phyloP scores from a whole-genome alignment of 2,113 vertebrate species.

The Leucoraja erinaceus region DNA sequence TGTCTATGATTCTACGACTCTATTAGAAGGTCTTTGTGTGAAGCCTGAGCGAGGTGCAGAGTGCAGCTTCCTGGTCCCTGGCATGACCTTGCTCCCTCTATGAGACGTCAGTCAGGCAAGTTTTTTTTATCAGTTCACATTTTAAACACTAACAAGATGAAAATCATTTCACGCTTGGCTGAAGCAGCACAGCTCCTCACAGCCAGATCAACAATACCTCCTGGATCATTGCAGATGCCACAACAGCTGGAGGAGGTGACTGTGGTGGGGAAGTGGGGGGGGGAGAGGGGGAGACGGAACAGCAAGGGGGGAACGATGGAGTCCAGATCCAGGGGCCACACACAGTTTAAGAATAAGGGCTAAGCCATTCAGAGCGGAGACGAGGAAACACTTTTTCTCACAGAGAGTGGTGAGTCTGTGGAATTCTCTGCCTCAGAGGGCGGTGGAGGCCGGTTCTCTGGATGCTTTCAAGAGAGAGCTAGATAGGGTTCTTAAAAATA shows the following conservation, averaged over 20 bases:
- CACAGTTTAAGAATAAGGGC: too few species aligned
- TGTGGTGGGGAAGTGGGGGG: not conserved
- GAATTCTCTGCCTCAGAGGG: too few species aligned
- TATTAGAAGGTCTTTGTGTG: constrained; percentile 4
- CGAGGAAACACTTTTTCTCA: too few species aligned
- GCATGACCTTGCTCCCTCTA: not conserved
- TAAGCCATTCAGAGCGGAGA: too few species aligned
- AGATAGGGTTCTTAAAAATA: too few species aligned
- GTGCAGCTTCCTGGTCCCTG: not conserved
- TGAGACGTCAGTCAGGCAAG: constrained; percentile 7
- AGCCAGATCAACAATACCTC: constrained; percentile 7
- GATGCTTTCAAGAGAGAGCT: too few species aligned
- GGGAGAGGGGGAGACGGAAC: not conserved
- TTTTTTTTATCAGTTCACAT: constrained; percentile 1
- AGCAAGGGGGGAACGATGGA: too few species aligned
- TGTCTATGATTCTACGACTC: too few species aligned
- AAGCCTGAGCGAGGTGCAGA: not conserved
- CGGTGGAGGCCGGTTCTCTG: too few species aligned
- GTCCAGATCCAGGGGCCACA: too few species aligned
- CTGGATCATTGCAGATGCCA: not conserved
- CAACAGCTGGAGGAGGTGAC: not conserved
- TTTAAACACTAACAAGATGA: constrained; percentile 33
- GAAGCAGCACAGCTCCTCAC: not conserved
- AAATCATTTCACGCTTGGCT: constrained; percentile 29
- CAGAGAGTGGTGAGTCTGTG: too few species aligned